A percentile compares a stretch with the other conserved stretches of the same genome.
Conservation (phyloP, 2,113 vertebrate species). For the Numida meleagris region DNA sequence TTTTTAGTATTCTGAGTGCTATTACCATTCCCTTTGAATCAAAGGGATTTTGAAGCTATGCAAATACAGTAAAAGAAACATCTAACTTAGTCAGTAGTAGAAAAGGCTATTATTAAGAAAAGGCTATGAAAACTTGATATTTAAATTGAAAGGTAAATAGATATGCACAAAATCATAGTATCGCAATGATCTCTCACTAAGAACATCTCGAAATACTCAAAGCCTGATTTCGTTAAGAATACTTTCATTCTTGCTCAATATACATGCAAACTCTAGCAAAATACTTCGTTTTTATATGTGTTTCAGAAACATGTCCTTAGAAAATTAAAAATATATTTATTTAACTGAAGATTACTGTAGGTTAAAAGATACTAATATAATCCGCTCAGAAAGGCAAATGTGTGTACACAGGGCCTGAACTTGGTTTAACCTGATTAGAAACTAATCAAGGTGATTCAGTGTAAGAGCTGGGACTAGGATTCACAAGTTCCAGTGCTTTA, state of each 20-base stretch:
- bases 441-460: not conserved
- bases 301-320: not conserved
- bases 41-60: not conserved
- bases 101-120: not conserved
- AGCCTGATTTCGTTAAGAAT: not conserved
- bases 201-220: not conserved
- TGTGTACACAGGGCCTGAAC: not conserved
- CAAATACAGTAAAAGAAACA: not conserved
- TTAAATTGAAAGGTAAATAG: not conserved
- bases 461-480: not conserved
- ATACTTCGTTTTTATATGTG: not conserved
- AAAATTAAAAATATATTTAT: not conserved
- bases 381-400: not conserved
- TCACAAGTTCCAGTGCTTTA: not conserved
- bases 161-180: not conserved
- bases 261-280: not conserved
- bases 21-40: not conserved
- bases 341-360: not conserved
- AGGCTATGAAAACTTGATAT: not conserved
- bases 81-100: not conserved
- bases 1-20: not conserved
- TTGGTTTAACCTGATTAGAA: slow-evolving; percentile 32
- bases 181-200: not conserved
- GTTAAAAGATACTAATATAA: not conserved
- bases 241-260: not conserved